phyloP scores from a whole-genome alignment of 2,888 invertebrate species.

The Keiferia lycopersicella region DNA sequence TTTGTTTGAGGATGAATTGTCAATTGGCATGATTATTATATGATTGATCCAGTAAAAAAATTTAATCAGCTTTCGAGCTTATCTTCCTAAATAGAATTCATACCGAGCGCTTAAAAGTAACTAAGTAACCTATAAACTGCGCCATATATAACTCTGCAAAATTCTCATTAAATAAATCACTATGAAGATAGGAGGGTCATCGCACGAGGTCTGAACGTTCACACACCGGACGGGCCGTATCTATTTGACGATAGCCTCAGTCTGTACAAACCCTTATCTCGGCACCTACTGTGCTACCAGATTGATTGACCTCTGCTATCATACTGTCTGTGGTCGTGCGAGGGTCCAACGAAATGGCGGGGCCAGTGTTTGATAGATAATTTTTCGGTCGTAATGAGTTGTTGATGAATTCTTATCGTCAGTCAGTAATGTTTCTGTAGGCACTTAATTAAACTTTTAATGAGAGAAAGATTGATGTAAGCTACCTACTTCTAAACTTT shows the following conservation, averaged over 20 bases:
- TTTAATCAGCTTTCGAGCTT: background rate
- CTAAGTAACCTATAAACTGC: constrained; percentile 13
- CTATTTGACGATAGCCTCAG: constrained; percentile 28
- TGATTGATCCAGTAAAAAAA: background rate
- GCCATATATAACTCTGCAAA: constrained; percentile 20
- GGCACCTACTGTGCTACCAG: constrained; percentile 27
- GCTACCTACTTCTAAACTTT: background rate
- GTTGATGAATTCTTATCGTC: constrained; percentile 1
- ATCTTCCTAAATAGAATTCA: background rate
- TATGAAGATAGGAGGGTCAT: constrained; percentile 24
- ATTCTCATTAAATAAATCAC: constrained; percentile 28
- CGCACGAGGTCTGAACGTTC: constrained; percentile 17
- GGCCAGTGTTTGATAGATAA: background rate
- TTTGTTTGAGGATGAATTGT: background rate
- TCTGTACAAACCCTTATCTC: constrained; percentile 25
- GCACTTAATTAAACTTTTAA: background rate
- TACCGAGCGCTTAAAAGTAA: background rate
- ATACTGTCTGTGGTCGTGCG: too few relatives aligned
- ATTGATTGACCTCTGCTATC: constrained; percentile 10
- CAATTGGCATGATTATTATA: too few relatives aligned
- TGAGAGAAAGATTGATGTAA: background rate
- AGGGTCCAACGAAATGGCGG: background rate
- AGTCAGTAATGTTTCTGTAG: background rate
- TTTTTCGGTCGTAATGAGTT: constrained; percentile 3
- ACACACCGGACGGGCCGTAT: constrained; percentile 24